Percentiles rank a stretch among this genome's conserved stretches.
These are phyloP conservation scores for Gnathonemus echidnorhynchus DNA, from an alignment of 2,113 vertebrate genomes.

Conservation along the genomic window DNA sequence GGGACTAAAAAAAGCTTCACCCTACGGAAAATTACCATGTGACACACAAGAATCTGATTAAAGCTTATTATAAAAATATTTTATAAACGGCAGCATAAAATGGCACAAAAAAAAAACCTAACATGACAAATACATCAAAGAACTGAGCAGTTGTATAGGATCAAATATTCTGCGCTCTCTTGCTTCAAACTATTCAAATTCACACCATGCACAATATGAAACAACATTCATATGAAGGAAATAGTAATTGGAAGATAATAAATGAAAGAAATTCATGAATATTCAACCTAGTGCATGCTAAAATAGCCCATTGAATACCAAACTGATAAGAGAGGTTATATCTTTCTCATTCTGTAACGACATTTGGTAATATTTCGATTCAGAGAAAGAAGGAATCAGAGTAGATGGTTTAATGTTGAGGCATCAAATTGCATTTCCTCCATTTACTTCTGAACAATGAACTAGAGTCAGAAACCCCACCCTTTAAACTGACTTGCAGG, in stretches of 20 bases:
- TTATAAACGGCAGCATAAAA: slow-evolving; percentile 2
- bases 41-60: neutral
- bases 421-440: neutral
- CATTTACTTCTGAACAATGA: slow-evolving; percentile 37
- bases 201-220: neutral
- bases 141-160: neutral
- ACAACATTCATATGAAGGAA: neutral
- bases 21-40: neutral
- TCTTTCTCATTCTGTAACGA: neutral
- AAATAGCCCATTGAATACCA: neutral
- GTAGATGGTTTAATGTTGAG: neutral
- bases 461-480: slow-evolving; percentile 52
- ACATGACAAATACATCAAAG: neutral
- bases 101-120: neutral
- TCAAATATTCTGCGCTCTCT: neutral
- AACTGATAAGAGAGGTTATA: neutral
- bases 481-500: slow-evolving; percentile 53
- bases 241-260: neutral
- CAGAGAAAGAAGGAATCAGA: neutral
- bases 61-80: neutral
- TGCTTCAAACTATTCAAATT: neutral
- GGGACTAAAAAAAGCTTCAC: neutral
- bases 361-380: neutral
- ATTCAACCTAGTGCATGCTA: neutral
- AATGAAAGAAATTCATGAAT: neutral